These are phyloP conservation scores for Muscidifurax raptorellus DNA, from an alignment of 1,140 invertebrate genomes.

Conservation along the genomic window DNA sequence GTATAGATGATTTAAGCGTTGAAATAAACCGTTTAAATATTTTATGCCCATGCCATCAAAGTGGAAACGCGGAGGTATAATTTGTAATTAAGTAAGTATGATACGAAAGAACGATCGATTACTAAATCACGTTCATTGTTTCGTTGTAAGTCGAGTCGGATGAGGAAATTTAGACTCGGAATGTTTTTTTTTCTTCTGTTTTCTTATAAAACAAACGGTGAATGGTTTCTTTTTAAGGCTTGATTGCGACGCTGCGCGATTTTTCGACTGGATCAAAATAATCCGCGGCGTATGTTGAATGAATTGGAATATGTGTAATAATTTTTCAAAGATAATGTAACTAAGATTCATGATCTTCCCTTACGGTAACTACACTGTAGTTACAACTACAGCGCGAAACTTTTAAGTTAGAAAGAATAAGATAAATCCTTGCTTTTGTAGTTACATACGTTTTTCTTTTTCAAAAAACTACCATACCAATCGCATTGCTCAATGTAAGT, in stretches of 20 bases:
- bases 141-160: conserved; percentile 50
- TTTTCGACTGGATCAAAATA: conserved; percentile 59
- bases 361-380: conserved; percentile 25
- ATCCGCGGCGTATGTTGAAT: conserved; percentile 54
- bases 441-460: conserved; percentile 6
- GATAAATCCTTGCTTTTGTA: not conserved
- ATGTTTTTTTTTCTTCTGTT: conserved; percentile 44
- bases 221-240: conserved; percentile 56
- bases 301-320: not conserved
- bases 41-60: conserved; percentile 55
- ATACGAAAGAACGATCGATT: conserved; percentile 30
- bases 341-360: not conserved
- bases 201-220: conserved; percentile 25
- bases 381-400: not conserved
- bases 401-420: not conserved
- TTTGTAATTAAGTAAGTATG: conserved; percentile 62
- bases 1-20: not conserved
- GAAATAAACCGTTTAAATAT: conserved; percentile 26
- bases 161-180: not conserved
- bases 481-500: not conserved
- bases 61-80: conserved; percentile 49
- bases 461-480: conserved; percentile 9
- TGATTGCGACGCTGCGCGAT: conserved; percentile 53
- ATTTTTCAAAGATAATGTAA: not conserved
- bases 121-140: conserved; percentile 48